These are phyloP conservation scores for Arvicola amphibius DNA, from an alignment of 2,797 vertebrate species.

Conservation along the genomic window DNA sequence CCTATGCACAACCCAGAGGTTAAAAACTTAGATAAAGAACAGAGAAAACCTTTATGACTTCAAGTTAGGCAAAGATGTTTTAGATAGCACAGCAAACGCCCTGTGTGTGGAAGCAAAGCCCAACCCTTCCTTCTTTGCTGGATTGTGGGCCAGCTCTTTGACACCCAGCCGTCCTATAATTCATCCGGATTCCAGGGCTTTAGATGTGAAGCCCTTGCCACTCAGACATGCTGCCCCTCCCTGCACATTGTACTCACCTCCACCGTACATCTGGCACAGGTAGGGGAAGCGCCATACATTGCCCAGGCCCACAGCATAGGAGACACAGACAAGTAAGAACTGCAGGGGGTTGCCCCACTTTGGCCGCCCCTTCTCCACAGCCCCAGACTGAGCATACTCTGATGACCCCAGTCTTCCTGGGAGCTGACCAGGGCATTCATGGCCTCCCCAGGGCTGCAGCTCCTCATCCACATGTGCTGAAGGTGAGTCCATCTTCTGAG, in stretches of 20 bases:
- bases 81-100: neutral
- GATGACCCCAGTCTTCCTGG: neutral
- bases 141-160: neutral
- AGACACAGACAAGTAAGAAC: slow-evolving; percentile 94
- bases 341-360: slow-evolving; percentile 92
- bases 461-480: neutral
- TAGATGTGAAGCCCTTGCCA: neutral
- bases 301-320: slow-evolving; percentile 95
- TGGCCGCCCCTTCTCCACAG: slow-evolving; percentile 89
- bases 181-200: neutral
- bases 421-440: neutral
- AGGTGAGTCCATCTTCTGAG: neutral
- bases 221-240: neutral
- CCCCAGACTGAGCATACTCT: neutral
- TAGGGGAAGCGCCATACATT: slow-evolving; percentile 98
- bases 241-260: slow-evolving; percentile 89
- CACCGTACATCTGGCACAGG: slow-evolving; percentile 96
- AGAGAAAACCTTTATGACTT: neutral
- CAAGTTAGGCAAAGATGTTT: neutral
- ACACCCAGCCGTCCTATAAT: neutral
- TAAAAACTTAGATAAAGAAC: neutral
- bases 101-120: too few relatives aligned
- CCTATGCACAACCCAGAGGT: neutral
- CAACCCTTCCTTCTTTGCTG: neutral
- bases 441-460: neutral